A percentile compares a stretch with the other conserved stretches of the same genome.
These are phyloP conservation scores for Gymnocephalus cernua DNA, from an alignment of 2,113 vertebrate genomes.

Conservation along the genomic window DNA sequence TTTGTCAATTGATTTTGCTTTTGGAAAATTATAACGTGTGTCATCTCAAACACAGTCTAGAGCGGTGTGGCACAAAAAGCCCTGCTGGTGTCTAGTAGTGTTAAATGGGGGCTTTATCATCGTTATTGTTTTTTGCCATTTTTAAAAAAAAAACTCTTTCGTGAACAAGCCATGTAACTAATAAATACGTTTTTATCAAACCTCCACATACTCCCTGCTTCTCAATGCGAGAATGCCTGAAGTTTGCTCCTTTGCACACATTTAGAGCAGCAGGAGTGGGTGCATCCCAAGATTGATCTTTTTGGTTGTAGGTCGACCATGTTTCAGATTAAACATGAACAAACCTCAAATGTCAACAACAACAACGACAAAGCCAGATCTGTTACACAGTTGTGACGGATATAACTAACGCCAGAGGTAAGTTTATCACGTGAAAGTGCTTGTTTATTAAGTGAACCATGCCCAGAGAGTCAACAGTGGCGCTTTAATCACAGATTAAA, in stretches of 20 bases:
- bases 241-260: not conserved
- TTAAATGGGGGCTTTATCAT: no score
- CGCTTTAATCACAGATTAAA: conserved; percentile 40
- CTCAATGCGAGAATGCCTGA: not conserved
- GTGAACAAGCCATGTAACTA: not conserved
- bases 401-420: not conserved
- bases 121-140: no score
- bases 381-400: not conserved
- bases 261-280: not conserved
- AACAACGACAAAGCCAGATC: not conserved
- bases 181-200: not conserved
- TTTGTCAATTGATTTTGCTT: not conserved
- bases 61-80: not conserved
- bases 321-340: not conserved
- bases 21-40: not conserved
- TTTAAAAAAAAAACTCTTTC: not conserved
- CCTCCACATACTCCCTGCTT: not conserved
- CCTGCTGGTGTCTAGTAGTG: no score
- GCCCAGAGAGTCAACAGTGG: conserved; percentile 45
- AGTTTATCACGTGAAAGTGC: not conserved
- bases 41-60: not conserved
- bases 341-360: not conserved
- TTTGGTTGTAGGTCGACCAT: not conserved
- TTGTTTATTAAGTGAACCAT: conserved; percentile 10
- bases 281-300: no score